These are phyloP conservation scores for Heterocephalus glaber DNA, from an alignment of 2,113 vertebrate species.

Conservation along the genomic window DNA sequence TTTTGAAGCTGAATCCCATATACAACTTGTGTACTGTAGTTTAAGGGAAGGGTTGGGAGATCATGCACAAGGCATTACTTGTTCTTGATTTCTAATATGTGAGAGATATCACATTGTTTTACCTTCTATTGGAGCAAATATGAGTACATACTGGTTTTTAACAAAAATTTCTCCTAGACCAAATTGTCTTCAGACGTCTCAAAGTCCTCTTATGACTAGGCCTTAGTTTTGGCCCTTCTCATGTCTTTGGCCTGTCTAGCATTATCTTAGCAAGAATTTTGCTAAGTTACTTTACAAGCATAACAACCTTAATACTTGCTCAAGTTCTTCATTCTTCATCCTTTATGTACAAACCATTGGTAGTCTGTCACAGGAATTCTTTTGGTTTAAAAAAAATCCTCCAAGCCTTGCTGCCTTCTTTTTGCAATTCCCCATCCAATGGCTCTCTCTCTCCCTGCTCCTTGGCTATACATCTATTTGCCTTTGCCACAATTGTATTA, in stretches of 20 bases:
- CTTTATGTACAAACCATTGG: background rate
- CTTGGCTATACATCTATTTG: background rate
- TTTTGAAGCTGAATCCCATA: background rate
- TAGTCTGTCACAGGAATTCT: background rate
- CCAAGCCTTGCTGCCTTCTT: no score
- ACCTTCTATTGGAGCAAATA: background rate
- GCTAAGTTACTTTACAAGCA: background rate
- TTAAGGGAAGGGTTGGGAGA: background rate
- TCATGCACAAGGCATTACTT: background rate
- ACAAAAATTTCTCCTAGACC: background rate
- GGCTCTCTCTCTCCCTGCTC: background rate
- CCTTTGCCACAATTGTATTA: background rate
- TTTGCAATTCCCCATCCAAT: background rate
- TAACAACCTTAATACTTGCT: background rate
- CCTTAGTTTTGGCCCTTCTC: background rate
- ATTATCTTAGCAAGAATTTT: background rate
- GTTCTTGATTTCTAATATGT: background rate
- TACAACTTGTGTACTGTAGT: no score
- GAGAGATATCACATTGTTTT: background rate
- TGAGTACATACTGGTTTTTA: background rate
- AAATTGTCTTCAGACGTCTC: background rate
- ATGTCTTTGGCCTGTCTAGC: background rate
- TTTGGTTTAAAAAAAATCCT: background rate
- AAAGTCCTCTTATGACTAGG: background rate
- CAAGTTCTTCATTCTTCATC: background rate